These are phyloP conservation scores for Luehdorfia chinensis DNA, from an alignment of 1,140 invertebrate species.

Conservation along the genomic window DNA sequence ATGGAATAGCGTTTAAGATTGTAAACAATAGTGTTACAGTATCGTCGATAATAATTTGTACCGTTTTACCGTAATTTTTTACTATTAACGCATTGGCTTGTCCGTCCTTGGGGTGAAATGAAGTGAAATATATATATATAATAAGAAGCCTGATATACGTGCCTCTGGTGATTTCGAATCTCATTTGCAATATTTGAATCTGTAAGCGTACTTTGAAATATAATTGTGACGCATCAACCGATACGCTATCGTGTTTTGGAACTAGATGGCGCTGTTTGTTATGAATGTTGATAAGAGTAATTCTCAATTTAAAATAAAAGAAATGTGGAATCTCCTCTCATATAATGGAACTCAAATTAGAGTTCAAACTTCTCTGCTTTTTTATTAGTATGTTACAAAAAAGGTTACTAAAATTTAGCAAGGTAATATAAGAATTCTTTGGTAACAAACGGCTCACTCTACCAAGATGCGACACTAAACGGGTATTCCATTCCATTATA, in stretches of 20 bases:
- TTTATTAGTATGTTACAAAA: no score
- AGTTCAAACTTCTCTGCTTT: no score
- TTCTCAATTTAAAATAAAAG: no score
- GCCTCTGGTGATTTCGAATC: conserved; percentile 57
- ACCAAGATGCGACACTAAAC: conserved; percentile 17
- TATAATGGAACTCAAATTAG: no score
- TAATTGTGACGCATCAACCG: not conserved
- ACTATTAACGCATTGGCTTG: conserved; percentile 38
- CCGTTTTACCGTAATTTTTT: not conserved
- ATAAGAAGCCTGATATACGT: conserved; percentile 64
- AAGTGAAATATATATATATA: conserved; percentile 25
- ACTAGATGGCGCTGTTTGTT: conserved; percentile 13
- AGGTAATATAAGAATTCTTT: no score
- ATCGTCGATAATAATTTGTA: not conserved
- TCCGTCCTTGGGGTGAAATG: conserved; percentile 64
- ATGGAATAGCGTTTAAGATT: no score
- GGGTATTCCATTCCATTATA: conserved; percentile 41
- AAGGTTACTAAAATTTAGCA: no score
- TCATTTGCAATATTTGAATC: conserved; percentile 43
- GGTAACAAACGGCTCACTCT: no score
- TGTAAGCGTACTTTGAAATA: conserved; percentile 11
- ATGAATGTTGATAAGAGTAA: no score
- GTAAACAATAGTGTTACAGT: conserved; percentile 1
- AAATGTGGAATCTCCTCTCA: no score
- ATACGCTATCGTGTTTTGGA: no score